A percentile compares a stretch with the other conserved stretches of the same genome.
Conservation (phyloP, 2,113 vertebrate species). For the Petrocephalus microphthalmus region DNA sequence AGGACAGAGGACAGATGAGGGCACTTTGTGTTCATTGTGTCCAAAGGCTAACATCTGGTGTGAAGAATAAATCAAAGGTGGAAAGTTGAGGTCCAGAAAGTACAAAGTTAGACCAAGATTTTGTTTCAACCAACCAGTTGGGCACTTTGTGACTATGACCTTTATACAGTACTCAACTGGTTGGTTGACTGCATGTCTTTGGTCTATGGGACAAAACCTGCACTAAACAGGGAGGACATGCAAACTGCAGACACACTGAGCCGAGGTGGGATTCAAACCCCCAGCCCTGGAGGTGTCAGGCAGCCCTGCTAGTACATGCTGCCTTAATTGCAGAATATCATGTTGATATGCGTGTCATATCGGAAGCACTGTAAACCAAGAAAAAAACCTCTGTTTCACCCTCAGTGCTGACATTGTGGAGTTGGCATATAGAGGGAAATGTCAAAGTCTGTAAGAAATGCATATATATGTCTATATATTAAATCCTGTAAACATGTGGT, state of each 20-base stretch:
- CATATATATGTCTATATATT: neutral
- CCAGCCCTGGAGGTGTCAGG: neutral
- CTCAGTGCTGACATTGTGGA: neutral
- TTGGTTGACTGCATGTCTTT: no score
- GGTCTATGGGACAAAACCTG: no score
- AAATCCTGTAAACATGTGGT: neutral
- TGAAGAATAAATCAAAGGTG: no score
- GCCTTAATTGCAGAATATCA: neutral
- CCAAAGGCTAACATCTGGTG: no score
- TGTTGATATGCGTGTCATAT: neutral
- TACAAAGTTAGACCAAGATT: neutral
- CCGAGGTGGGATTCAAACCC: neutral
- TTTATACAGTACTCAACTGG: neutral
- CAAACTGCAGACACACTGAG: neutral
- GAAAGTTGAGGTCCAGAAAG: no score
- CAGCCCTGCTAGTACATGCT: neutral
- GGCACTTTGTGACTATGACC: neutral
- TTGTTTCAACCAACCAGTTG: neutral
- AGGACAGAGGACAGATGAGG: neutral
- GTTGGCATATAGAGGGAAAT: neutral
- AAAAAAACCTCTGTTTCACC: neutral
- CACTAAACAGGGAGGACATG: no score
- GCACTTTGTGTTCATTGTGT: neutral
- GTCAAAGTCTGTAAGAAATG: neutral
- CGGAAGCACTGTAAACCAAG: neutral